Percentiles rank a stretch among this genome's conserved stretches.
Evolutionary conservation across 2,113 vertebrate species (phyloP).

Genomic region (Thamnophis sirtalis): DNA sequence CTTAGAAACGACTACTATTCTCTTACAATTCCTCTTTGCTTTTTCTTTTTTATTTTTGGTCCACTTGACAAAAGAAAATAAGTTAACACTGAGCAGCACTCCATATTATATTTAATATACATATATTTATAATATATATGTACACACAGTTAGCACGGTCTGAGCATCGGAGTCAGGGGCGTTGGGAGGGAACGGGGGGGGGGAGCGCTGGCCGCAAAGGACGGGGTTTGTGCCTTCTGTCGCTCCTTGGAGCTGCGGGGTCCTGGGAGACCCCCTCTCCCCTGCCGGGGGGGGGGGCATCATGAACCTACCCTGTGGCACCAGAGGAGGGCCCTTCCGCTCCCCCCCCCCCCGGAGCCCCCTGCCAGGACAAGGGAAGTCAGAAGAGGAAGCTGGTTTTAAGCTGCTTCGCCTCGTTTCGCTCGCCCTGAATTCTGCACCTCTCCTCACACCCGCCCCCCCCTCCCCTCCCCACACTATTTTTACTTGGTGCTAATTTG

Average conservation of each 20-base stretch:
- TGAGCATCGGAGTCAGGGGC: constrained; percentile 10
- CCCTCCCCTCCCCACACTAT: neutral
- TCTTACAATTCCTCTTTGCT: constrained; percentile 7
- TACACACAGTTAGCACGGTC: constrained; percentile 78
- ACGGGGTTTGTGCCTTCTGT: no score
- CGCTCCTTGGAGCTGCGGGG: neutral
- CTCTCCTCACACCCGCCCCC: no score
- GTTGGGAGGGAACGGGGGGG: neutral
- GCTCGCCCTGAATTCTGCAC: neutral
- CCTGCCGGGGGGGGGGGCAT: neutral
- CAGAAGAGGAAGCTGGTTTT: neutral
- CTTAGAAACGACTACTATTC: neutral
- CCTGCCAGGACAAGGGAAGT: neutral
- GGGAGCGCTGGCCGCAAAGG: constrained; percentile 1
- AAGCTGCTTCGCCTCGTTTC: neutral
- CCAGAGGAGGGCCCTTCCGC: neutral
- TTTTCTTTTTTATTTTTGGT: neutral
- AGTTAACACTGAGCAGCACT: constrained; percentile 50
- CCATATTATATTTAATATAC: constrained; percentile 65
- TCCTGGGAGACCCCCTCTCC: neutral
- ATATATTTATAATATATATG: constrained; percentile 74
- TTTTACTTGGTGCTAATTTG: constrained; percentile 5
- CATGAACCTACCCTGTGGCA: neutral
- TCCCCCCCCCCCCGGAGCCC: neutral
- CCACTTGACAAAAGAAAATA: constrained; percentile 33